phyloP scores from a whole-genome alignment of 2,113 vertebrate genomes.

The Cynopterus brachyotis region DNA sequence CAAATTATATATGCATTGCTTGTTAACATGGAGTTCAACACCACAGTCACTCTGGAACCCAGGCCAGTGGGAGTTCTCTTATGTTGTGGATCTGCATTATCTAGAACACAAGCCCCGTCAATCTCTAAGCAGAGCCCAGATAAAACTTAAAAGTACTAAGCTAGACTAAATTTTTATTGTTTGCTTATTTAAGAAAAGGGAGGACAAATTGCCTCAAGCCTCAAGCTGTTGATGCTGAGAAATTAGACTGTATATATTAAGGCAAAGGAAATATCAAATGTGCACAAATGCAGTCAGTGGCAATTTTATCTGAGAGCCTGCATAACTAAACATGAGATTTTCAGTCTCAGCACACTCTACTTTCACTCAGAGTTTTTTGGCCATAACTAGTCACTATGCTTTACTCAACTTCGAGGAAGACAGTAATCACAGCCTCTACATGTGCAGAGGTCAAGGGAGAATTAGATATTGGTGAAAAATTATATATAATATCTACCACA shows the following conservation, averaged over 20 bases:
- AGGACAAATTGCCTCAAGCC: constrained; percentile 26
- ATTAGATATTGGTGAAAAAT: background rate
- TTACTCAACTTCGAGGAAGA: background rate
- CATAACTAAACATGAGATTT: background rate
- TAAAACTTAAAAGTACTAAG: background rate
- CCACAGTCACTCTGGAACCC: background rate
- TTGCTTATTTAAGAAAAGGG: constrained; percentile 42
- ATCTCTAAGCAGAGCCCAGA: background rate
- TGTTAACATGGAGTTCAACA: background rate
- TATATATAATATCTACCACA: background rate
- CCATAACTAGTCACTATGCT: background rate
- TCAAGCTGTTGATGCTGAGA: background rate
- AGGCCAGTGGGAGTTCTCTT: background rate
- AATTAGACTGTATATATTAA: background rate
- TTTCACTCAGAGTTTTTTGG: background rate
- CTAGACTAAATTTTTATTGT: background rate
- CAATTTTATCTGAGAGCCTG: background rate
- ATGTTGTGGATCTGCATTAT: background rate
- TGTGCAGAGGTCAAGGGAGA: background rate
- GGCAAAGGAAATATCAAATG: background rate
- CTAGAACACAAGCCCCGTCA: background rate
- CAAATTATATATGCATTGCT: background rate
- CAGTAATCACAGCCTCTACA: background rate
- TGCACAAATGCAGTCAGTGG: background rate
- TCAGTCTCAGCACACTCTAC: background rate